These are phyloP conservation scores for Natrix natrix DNA, from an alignment of 2,797 vertebrate species.

Conservation along the genomic window DNA sequence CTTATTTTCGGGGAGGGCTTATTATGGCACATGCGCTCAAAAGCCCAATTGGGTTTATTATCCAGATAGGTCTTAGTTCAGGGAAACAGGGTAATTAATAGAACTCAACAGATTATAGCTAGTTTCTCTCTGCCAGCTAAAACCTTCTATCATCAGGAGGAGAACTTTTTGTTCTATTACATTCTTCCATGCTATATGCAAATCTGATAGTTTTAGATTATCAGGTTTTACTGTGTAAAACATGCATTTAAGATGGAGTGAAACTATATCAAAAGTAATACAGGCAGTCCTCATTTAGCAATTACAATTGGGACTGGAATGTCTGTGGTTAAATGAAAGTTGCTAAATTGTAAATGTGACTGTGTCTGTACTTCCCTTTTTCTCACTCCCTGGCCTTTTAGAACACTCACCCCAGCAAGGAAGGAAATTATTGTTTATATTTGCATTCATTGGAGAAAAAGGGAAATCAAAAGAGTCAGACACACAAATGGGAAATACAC, in stretches of 20 bases:
- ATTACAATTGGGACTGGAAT: neutral
- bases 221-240: neutral
- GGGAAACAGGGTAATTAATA: neutral
- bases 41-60: too few species aligned
- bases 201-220: neutral
- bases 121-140: neutral
- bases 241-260: neutral
- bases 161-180: neutral
- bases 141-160: neutral
- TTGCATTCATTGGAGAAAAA: neutral
- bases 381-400: neutral
- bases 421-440: neutral
- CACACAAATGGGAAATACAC: neutral
- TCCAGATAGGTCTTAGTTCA: too few species aligned
- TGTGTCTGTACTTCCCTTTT: neutral
- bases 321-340: neutral
- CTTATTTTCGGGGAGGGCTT: too few species aligned
- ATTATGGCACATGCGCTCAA: too few species aligned
- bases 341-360: neutral
- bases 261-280: neutral
- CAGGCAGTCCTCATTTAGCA: neutral
- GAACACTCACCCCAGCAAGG: neutral
- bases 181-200: neutral
- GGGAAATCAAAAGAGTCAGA: neutral
- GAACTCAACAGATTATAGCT: neutral